Percentiles rank a stretch among this genome's conserved stretches.
Conservation (phyloP, 2,888 invertebrate genomes). For the Zeuzera pyrina region DNA sequence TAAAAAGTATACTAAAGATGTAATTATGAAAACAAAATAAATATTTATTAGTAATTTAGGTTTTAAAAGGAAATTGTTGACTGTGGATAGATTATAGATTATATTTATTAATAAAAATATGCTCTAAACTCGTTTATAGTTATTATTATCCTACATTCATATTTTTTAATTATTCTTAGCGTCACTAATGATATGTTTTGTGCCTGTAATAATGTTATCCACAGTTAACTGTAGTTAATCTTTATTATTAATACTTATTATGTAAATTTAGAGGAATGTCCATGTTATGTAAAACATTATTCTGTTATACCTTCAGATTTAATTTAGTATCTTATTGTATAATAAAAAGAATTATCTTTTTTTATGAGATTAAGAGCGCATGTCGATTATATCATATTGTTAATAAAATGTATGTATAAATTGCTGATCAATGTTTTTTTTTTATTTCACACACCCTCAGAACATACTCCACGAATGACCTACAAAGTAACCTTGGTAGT, state of each 20-base stretch:
- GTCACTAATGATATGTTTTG: no score
- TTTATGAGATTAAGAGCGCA: conserved; percentile 61
- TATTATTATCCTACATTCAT: no score
- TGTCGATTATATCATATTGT: conserved; percentile 70
- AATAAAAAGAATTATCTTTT: conserved; percentile 47
- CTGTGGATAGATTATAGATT: conserved; percentile 19
- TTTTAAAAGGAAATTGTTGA: conserved; percentile 29
- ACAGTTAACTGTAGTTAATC: no score
- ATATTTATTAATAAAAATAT: no score
- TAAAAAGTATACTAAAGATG: conserved; percentile 47
- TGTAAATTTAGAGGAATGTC: conserved; percentile 39
- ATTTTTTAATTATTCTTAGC: no score
- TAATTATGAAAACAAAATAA: conserved; percentile 33
- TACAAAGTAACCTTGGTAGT: no score
- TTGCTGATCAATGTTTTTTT: conserved; percentile 38
- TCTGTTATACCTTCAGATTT: conserved; percentile 25
- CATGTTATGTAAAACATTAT: conserved; percentile 37
- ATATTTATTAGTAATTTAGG: conserved; percentile 39
- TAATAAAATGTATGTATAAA: conserved; percentile 72
- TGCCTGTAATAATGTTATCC: no score
- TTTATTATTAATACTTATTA: no score
- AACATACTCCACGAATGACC: no score
- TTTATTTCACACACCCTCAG: conserved; percentile 20
- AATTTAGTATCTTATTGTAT: conserved; percentile 43
- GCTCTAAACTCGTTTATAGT: no score